Evolutionary conservation across 2,888 invertebrate genomes (phyloP).

Genomic region (Prostheceraeus crozeri): DNA sequence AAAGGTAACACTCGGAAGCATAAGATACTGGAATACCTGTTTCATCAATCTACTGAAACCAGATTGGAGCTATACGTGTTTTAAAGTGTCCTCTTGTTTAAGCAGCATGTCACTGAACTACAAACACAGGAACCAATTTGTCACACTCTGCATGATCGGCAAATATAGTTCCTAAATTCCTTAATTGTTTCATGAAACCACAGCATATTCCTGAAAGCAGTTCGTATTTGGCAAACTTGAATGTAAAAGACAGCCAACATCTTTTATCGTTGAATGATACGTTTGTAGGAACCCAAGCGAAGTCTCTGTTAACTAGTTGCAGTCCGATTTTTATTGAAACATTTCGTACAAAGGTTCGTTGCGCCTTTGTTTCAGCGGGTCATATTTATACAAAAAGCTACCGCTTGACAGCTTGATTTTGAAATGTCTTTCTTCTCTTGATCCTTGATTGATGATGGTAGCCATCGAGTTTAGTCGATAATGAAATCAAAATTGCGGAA

Average conservation of each 20-base stretch:
- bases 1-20: conserved; percentile 2
- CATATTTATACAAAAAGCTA: conserved; percentile 4
- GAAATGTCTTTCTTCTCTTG: conserved; percentile 25
- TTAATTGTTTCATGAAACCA: conserved; percentile 18
- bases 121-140: conserved; percentile 4
- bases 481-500: no score
- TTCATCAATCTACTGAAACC: background rate
- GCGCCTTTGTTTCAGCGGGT: background rate
- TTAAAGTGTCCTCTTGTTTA: conserved; percentile 11
- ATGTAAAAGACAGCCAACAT: background rate
- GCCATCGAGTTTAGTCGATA: no score
- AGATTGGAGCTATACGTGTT: background rate
- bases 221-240: conserved; percentile 5
- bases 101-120: background rate
- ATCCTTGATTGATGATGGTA: no score
- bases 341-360: background rate
- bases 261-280: conserved; percentile 1
- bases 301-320: conserved; percentile 7
- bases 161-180: conserved; percentile 4
- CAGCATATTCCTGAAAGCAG: conserved; percentile 17
- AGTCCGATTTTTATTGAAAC: background rate
- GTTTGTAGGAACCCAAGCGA: conserved; percentile 13
- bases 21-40: background rate
- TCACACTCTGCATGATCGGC: conserved; percentile 1
- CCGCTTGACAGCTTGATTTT: conserved; percentile 1